These are phyloP conservation scores for Myotis myotis DNA, from an alignment of 2,797 vertebrate species.

Conservation along the genomic window DNA sequence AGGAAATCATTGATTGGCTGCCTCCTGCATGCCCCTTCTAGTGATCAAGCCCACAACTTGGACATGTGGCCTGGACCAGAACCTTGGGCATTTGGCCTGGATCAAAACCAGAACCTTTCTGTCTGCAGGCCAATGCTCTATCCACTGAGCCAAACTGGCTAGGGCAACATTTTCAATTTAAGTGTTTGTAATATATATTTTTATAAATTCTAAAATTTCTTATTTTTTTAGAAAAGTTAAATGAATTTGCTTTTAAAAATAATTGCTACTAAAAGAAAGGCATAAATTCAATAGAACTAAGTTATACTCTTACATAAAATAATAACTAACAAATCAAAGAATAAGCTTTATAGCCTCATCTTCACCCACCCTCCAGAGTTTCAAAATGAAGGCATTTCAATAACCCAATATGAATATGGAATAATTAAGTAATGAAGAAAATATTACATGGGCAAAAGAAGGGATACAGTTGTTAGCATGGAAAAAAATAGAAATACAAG, in stretches of 20 bases:
- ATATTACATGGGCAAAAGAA: not conserved
- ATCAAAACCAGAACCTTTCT: too few species aligned
- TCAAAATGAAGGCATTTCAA: slow-evolving; percentile 13
- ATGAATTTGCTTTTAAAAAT: not conserved
- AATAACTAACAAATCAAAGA: not conserved
- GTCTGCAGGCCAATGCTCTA: too few species aligned
- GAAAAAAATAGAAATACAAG: not conserved
- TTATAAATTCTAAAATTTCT: too few species aligned
- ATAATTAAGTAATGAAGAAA: not conserved
- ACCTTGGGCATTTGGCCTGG: too few species aligned
- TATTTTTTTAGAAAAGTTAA: not conserved
- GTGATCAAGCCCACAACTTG: too few species aligned
- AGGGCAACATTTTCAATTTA: too few species aligned
- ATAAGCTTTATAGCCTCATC: not conserved
- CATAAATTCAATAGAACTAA: not conserved
- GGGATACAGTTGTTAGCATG: not conserved
- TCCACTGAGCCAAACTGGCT: too few species aligned
- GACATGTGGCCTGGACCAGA: too few species aligned
- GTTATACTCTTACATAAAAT: not conserved
- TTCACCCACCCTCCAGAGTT: not conserved
- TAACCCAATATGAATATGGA: not conserved
- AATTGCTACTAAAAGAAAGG: slow-evolving; percentile 21
- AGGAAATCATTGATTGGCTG: too few species aligned
- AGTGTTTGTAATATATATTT: too few species aligned
- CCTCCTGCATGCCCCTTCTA: too few species aligned